Evolutionary conservation across 2,797 vertebrate genomes (phyloP).

Genomic region (Sebastes cheni): DNA sequence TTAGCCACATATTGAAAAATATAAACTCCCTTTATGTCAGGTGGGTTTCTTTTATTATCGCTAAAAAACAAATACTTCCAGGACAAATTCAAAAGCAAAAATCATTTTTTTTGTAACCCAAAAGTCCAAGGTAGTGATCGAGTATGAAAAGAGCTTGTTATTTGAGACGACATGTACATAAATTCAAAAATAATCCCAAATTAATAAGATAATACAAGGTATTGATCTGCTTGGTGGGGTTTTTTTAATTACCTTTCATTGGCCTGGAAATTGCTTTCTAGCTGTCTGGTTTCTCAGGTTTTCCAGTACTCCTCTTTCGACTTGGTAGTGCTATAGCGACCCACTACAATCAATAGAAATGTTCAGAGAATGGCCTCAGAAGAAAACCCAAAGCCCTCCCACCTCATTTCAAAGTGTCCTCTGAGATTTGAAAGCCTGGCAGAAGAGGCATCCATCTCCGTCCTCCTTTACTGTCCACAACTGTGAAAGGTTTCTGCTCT

Average conservation of each 20-base stretch:
- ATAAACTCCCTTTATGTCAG: background rate
- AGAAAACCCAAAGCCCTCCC: constrained; percentile 54
- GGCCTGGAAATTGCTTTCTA: constrained; percentile 5
- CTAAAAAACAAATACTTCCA: background rate
- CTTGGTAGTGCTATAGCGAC: constrained; percentile 34
- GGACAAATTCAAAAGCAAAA: background rate
- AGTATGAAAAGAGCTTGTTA: background rate
- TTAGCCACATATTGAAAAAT: constrained; percentile 1
- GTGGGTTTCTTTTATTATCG: background rate
- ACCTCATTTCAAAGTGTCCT: constrained; percentile 61
- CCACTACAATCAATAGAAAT: constrained; percentile 56
- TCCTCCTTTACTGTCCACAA: constrained; percentile 48
- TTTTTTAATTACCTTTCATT: constrained; percentile 17
- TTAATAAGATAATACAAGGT: background rate
- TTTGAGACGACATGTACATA: background rate
- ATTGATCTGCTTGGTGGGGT: background rate
- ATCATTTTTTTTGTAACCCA: background rate
- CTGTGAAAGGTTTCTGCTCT: constrained; percentile 24
- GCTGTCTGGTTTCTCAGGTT: constrained; percentile 17
- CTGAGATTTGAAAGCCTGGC: constrained; percentile 57
- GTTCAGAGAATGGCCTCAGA: constrained; percentile 52
- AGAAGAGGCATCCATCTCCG: constrained; percentile 56
- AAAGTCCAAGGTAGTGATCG: background rate
- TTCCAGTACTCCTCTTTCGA: constrained; percentile 7
- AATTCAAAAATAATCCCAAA: background rate